Evolutionary conservation across 1,140 invertebrate species (phyloP), one percentile per base, ranked within the genome.

Genomic region (Apis cerana): DNA sequence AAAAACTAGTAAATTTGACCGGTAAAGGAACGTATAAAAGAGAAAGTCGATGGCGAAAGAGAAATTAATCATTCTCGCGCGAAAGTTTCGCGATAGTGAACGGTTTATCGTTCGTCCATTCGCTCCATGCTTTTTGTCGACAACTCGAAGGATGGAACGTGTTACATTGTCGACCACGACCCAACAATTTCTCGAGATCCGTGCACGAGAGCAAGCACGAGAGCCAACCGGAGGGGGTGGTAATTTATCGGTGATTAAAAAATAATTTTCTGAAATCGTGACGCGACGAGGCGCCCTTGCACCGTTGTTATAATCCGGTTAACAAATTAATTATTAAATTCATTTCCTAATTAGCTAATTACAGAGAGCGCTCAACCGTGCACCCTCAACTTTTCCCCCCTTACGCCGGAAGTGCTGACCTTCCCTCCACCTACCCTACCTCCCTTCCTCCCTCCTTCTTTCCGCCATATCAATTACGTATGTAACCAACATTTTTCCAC

Each of bases 261-360:
- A 64, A 81, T 75, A 81, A 81, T 75, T 75, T 33, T 19, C 19
- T n/a, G 33, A 61, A 15, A 71, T 75, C 50, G 75, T 33, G 56
- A 56, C 21, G 43, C 21, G 3, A 21, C 64, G 69, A 76, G 56
- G 70, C 81, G 56, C 68, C 50, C 9, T 69, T 50, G 79, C 70
- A n/a, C 48, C 80, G 59, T 13, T 48, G 75, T 43, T 43, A 43
- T 84, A 85, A 76, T 83, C 75, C 65, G 52, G 76, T 80, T 80
- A 75, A 80, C 83, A 70, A 82, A 88, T 80, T 81, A 85, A 89
- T 89, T 88, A 85, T 72, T 77, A 76, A 85, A 88, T 77, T 85
- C 64, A 52, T 75, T 75, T 88, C 27, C 82, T 84, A 86, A 86
- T 86, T 84, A 84, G 67, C 54, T 78, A 80, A 84, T 84, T 84